Conservation (phyloP, 2,113 vertebrate genomes). For the Nettapus auritus region DNA sequence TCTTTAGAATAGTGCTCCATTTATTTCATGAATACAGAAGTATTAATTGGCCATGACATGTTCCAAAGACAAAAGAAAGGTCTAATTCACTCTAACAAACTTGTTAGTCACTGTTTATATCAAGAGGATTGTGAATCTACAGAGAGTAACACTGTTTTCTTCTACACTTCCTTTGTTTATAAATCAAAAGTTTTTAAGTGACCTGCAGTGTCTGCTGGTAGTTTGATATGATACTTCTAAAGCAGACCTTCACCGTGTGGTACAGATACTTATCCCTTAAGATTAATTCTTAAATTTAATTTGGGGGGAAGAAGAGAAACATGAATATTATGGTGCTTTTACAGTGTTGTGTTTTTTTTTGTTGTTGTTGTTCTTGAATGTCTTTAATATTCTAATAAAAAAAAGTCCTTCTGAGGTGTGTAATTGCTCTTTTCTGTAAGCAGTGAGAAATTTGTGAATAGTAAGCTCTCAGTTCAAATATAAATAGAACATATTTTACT, state of each 20-base stretch:
- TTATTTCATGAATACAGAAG: constrained; percentile 85
- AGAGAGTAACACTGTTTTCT: constrained; percentile 80
- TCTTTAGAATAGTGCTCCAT: constrained; percentile 82
- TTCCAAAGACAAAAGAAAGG: constrained; percentile 94
- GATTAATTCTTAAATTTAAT: constrained; percentile 20
- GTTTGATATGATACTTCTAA: constrained; percentile 67
- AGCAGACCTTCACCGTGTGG: constrained; percentile 31
- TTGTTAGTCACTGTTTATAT: constrained; percentile 88
- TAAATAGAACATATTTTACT: not conserved
- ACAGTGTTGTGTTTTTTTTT: not conserved
- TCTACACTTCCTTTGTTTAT: constrained; percentile 77
- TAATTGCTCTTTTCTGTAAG: not conserved
- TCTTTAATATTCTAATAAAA: not conserved
- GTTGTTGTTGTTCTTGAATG: constrained; percentile 16
- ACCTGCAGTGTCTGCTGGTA: constrained; percentile 63
- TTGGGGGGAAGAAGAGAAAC: not conserved
- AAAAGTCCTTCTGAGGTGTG: not conserved
- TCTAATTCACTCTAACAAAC: constrained; percentile 97
- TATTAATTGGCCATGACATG: constrained; percentile 93
- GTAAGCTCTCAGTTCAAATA: not conserved
- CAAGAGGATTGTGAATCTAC: constrained; percentile 80
- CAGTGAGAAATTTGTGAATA: not conserved
- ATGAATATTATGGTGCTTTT: not conserved
- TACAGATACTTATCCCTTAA: constrained; percentile 45
- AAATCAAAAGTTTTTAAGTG: constrained; percentile 81